A percentile compares a stretch with the other conserved stretches of the same genome.
These are phyloP conservation scores for Zaprionus lachaisei DNA, from an alignment of 1,140 invertebrate genomes.

Conservation along the genomic window DNA sequence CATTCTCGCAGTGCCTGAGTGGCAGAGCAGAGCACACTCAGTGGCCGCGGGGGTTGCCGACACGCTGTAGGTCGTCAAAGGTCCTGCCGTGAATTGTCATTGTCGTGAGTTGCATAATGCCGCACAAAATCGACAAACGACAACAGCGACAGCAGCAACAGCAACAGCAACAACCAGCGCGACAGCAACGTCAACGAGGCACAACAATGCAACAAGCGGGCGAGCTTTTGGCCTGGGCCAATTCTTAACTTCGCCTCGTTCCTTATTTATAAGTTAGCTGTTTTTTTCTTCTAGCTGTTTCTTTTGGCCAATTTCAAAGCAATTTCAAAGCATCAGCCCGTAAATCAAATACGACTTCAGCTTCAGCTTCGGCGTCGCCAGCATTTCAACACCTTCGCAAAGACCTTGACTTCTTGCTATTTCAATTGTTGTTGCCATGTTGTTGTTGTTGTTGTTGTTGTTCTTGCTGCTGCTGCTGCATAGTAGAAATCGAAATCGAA, in stretches of 20 bases:
- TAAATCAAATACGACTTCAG: slow-evolving; percentile 73
- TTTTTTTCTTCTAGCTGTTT: neutral
- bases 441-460: neutral
- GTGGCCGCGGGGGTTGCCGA: slow-evolving; percentile 53
- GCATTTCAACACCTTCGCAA: slow-evolving; percentile 82
- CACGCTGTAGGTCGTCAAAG: slow-evolving; percentile 83
- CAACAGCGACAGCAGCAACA: slow-evolving; percentile 33
- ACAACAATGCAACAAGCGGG: slow-evolving; percentile 37
- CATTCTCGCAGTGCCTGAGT: slow-evolving; percentile 39
- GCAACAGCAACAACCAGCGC: slow-evolving; percentile 25
- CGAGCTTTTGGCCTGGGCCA: slow-evolving; percentile 49
- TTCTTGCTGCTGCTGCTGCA: slow-evolving; percentile 35
- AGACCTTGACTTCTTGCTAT: slow-evolving; percentile 69
- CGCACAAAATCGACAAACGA: slow-evolving; percentile 74
- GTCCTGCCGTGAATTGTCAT: slow-evolving; percentile 84
- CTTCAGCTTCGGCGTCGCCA: slow-evolving; percentile 47
- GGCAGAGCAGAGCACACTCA: slow-evolving; percentile 35
- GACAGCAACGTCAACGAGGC: slow-evolving; percentile 17
- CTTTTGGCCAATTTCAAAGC: slow-evolving; percentile 71
- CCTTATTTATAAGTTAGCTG: slow-evolving; percentile 35
- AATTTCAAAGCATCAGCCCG: slow-evolving; percentile 77
- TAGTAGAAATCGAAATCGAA: slow-evolving; percentile 69
- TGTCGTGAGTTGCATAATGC: slow-evolving; percentile 84
- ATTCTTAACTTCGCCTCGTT: slow-evolving; percentile 72
- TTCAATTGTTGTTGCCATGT: slow-evolving; percentile 13